A percentile compares a stretch with the other conserved stretches of the same genome.
phyloP scores from a whole-genome alignment of 2,113 vertebrate species.

The Oncorhynchus clarkii region DNA sequence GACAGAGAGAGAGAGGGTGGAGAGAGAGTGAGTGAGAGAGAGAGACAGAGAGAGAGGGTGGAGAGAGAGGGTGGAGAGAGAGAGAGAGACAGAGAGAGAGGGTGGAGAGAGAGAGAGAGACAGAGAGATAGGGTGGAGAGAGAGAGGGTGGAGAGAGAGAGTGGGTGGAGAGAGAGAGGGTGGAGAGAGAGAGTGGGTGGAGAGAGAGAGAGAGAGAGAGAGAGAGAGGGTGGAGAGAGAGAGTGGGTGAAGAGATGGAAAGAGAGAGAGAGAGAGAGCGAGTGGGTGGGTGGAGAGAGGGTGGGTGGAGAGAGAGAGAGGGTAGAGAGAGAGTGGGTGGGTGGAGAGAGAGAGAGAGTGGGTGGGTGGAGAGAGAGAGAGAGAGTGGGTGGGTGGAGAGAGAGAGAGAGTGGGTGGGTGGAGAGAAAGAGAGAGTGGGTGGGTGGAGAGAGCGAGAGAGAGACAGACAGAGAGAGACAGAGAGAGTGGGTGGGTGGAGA shows the following conservation, averaged over 20 bases:
- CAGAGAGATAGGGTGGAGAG: rapidly evolving
- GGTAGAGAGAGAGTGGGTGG: background rate
- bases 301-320: no score
- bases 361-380: background rate
- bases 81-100: background rate
- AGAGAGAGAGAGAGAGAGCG: no score
- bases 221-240: background rate
- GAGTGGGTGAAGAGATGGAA: rapidly evolving
- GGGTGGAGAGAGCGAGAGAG: background rate
- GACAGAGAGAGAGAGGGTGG: background rate
- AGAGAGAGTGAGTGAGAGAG: background rate
- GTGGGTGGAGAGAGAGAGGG: background rate
- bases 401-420: no score
- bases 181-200: background rate
- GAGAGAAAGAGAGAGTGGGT: no score
- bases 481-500: no score
- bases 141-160: no score
- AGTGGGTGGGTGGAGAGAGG: no score
- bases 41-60: background rate
- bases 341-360: background rate
- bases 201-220: no score
- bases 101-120: no score
- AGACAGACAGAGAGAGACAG: no score
- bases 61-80: no score
- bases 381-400: background rate